phyloP scores from a whole-genome alignment of 2,113 vertebrate species.

The Gallinago paraguaiae region DNA sequence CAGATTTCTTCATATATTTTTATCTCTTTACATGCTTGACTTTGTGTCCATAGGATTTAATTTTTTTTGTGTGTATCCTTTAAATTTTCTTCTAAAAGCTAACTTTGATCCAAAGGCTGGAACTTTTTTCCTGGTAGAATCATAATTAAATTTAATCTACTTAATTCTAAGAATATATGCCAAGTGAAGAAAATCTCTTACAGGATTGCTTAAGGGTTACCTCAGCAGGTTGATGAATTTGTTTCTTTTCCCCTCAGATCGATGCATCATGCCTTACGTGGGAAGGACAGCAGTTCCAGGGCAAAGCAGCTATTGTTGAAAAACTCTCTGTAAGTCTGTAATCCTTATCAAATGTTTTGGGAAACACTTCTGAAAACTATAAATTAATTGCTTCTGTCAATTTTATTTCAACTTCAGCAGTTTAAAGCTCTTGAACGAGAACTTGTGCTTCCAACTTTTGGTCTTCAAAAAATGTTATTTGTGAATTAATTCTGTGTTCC shows the following conservation, averaged over 20 bases:
- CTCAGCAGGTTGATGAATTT: neutral
- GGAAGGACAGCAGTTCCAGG: constrained; percentile 98
- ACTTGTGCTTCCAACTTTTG: neutral
- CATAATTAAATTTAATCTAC: neutral
- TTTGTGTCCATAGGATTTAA: neutral
- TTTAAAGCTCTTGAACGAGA: neutral
- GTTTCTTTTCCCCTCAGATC: constrained; percentile 77
- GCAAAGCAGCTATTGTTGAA: constrained; percentile 95
- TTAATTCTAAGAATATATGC: neutral
- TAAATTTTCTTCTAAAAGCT: neutral
- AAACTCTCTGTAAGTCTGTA: constrained; percentile 90
- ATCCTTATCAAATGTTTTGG: neutral
- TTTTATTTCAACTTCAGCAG: neutral
- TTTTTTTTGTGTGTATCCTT: neutral
- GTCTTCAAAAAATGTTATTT: neutral
- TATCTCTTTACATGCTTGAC: neutral
- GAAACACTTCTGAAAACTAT: neutral
- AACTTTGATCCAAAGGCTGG: neutral
- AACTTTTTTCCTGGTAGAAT: neutral
- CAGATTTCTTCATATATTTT: neutral
- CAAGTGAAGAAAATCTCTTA: neutral
- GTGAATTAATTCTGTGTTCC: neutral
- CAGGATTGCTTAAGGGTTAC: neutral
- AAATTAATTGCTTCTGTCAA: neutral
- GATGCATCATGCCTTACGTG: constrained; percentile 98